These are phyloP conservation scores for Schizopygopsis malacanthus DNA, from an alignment of 2,797 vertebrate species.

Conservation along the genomic window DNA sequence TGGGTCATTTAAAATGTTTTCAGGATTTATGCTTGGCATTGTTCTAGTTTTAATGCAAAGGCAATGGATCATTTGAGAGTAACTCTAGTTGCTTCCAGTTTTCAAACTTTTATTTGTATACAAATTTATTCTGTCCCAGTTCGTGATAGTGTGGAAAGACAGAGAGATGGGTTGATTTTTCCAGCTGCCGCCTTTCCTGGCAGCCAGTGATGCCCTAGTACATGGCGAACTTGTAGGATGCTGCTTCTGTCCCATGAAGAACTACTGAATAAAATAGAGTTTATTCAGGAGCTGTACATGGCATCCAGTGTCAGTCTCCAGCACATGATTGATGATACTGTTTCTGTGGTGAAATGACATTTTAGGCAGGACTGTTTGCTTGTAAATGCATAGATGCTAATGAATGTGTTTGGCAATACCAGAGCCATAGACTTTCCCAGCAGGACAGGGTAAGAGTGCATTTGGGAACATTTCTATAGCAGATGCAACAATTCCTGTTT, in stretches of 20 bases:
- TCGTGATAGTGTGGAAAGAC: neutral
- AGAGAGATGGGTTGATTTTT: neutral
- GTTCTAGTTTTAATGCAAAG: conserved; percentile 22
- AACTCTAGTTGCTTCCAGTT: neutral
- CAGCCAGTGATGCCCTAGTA: conserved; percentile 4
- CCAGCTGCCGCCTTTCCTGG: neutral
- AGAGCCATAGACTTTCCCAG: conserved; percentile 25
- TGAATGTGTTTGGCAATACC: conserved; percentile 51
- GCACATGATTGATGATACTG: conserved; percentile 53
- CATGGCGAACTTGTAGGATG: neutral
- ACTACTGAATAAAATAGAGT: neutral
- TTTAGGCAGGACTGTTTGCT: conserved; percentile 46
- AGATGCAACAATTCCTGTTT: neutral
- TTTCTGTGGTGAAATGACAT: conserved; percentile 46
- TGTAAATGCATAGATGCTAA: conserved; percentile 49
- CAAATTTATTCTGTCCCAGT: conserved; percentile 20
- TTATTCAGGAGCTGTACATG: neutral
- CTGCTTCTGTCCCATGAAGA: conserved; percentile 8
- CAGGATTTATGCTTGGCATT: neutral
- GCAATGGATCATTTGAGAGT: neutral
- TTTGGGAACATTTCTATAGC: conserved; percentile 24
- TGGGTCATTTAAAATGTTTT: neutral
- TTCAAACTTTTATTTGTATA: neutral
- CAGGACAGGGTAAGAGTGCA: conserved; percentile 44
- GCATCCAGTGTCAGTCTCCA: conserved; percentile 15